phyloP scores from a whole-genome alignment of 2,888 invertebrate genomes.

The Busseola fusca region DNA sequence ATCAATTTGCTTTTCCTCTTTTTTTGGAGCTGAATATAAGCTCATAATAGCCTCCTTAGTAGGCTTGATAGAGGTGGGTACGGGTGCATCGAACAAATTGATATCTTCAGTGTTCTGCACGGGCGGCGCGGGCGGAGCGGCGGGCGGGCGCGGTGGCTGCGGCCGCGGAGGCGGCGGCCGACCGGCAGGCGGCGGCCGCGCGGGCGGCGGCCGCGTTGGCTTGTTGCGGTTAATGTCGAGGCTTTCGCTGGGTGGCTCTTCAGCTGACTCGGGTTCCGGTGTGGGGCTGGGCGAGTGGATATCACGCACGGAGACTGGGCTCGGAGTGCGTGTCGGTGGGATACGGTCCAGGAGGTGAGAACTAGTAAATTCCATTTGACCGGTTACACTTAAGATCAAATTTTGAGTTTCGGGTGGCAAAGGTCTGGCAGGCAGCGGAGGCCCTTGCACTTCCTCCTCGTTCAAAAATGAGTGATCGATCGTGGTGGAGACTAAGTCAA shows the following conservation, averaged over 20 bases:
- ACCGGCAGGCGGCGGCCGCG: constrained; percentile 70
- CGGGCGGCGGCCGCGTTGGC: constrained; percentile 75
- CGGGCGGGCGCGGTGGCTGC: constrained; percentile 83
- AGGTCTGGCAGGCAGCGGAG: constrained; percentile 88
- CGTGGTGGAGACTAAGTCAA: constrained; percentile 77
- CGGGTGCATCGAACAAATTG: constrained; percentile 89
- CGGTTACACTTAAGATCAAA: constrained; percentile 95
- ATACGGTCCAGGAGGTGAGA: constrained; percentile 94
- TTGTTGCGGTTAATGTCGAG: constrained; percentile 84
- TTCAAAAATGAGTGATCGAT: constrained; percentile 67
- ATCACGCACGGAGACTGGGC: constrained; percentile 95
- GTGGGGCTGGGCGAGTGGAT: constrained; percentile 96
- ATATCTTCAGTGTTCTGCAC: constrained; percentile 78
- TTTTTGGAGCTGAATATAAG: constrained; percentile 86
- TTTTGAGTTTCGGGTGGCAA: constrained; percentile 95
- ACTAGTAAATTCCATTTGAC: constrained; percentile 96
- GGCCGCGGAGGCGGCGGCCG: constrained; percentile 85
- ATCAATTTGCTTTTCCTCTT: constrained; percentile 86
- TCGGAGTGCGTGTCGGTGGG: constrained; percentile 95
- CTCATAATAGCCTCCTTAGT: constrained; percentile 90
- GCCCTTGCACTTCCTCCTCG: constrained; percentile 64
- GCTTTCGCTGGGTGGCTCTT: constrained; percentile 66
- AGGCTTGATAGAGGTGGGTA: constrained; percentile 84
- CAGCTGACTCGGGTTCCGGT: constrained; percentile 88
- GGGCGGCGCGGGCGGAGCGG: constrained; percentile 81